Percentiles rank a stretch among this genome's conserved stretches.
These are phyloP conservation scores for Dicrostonyx torquatus DNA, from an alignment of 2,797 vertebrate genomes.

Conservation along the genomic window DNA sequence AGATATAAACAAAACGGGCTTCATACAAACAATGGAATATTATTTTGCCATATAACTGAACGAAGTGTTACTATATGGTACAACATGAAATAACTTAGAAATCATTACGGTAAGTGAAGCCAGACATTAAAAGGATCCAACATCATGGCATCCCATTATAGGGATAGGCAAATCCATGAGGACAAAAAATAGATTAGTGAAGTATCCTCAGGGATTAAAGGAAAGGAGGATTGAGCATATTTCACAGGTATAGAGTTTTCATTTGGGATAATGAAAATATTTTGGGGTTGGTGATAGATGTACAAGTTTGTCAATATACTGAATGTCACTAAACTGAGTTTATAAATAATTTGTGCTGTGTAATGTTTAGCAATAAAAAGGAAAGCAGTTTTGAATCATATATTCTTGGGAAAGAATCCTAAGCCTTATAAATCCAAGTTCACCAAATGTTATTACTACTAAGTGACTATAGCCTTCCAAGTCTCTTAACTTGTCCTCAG, in stretches of 20 bases:
- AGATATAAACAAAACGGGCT: background rate
- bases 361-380: background rate
- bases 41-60: constrained; percentile 13
- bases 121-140: background rate
- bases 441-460: background rate
- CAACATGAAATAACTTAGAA: constrained; percentile 1
- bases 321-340: background rate
- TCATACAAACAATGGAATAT: background rate
- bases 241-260: background rate
- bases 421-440: background rate
- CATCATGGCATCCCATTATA: background rate
- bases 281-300: background rate
- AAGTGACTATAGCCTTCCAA: background rate
- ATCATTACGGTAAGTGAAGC: background rate
- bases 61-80: background rate
- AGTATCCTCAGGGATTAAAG: background rate
- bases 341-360: background rate
- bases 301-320: background rate
- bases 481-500: background rate
- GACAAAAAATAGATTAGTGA: background rate
- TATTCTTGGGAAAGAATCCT: background rate
- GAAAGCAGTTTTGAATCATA: background rate
- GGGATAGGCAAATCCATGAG: background rate
- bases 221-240: background rate
- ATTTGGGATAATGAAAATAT: constrained; percentile 1